Evolutionary conservation across 2,888 invertebrate species (phyloP).

Genomic region (Catocala fraxini): DNA sequence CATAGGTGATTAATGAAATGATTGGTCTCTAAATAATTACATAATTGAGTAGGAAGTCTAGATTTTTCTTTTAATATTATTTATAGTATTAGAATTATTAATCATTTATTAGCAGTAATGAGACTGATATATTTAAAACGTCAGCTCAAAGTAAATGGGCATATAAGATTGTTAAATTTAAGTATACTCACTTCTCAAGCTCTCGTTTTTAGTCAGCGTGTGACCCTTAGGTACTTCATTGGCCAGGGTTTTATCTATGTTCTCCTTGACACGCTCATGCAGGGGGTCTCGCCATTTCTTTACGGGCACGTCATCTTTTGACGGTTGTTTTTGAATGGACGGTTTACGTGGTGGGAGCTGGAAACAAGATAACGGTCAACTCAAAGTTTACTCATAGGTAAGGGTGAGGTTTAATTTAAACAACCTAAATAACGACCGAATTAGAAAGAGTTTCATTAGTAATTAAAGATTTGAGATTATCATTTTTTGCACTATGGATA

Average conservation of each 20-base stretch:
- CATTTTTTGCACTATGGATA: neutral
- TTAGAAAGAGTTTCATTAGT: slow-evolving; percentile 9
- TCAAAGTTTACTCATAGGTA: slow-evolving; percentile 4
- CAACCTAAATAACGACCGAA: slow-evolving; percentile 8
- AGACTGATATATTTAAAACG: no score
- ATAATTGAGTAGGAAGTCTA: neutral
- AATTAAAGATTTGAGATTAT: neutral
- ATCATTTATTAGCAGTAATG: neutral
- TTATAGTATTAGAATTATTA: neutral
- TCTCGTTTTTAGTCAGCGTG: slow-evolving; percentile 84
- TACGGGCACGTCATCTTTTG: slow-evolving; percentile 80
- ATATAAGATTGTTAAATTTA: neutral
- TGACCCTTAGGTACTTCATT: slow-evolving; percentile 85
- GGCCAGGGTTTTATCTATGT: slow-evolving; percentile 83
- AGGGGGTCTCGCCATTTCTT: slow-evolving; percentile 86
- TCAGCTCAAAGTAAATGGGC: no score
- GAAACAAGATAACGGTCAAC: slow-evolving; percentile 33
- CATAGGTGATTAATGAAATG: neutral
- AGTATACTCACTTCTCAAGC: slow-evolving; percentile 81
- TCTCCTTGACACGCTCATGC: slow-evolving; percentile 84
- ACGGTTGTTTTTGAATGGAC: slow-evolving; percentile 78
- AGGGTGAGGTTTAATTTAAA: slow-evolving; percentile 29
- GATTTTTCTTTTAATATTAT: neutral
- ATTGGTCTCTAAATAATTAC: neutral
- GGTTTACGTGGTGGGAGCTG: slow-evolving; percentile 83